Conservation (phyloP, 2,113 vertebrate genomes). For the Solenodon paradoxus region DNA sequence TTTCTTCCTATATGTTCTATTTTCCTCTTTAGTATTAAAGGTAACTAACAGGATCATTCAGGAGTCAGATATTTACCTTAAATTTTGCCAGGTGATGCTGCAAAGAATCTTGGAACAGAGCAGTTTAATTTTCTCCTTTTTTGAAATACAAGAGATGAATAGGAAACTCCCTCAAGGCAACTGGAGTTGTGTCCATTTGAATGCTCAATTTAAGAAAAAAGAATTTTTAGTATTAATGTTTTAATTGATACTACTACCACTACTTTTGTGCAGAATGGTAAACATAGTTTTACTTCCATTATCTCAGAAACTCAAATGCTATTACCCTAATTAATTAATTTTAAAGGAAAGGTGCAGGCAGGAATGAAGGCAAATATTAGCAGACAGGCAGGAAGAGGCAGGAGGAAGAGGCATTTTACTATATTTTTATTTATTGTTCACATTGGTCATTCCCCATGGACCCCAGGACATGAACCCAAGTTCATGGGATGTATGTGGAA, state of each 20-base stretch:
- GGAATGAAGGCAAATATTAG: too few relatives aligned
- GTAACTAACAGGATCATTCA: neutral
- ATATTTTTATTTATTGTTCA: too few relatives aligned
- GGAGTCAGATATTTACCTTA: neutral
- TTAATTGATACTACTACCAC: neutral
- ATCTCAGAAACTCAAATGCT: neutral
- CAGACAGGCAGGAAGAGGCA: too few relatives aligned
- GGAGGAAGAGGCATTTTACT: too few relatives aligned
- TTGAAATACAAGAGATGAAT: neutral
- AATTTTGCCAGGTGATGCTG: neutral
- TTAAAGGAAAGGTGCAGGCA: too few relatives aligned
- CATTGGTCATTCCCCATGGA: too few relatives aligned
- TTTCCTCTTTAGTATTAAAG: neutral
- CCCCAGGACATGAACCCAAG: too few relatives aligned
- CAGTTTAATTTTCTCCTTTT: neutral
- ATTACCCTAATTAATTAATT: too few relatives aligned
- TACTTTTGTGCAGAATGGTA: neutral
- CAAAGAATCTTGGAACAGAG: neutral
- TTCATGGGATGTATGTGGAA: too few relatives aligned
- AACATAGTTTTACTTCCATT: neutral
- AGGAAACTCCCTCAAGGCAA: neutral
- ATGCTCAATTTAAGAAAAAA: neutral
- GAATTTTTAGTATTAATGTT: neutral
- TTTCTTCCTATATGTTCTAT: neutral
- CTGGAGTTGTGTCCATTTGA: neutral